Conservation (phyloP, 1,140 invertebrate genomes). For the Drosophila bifasciata region DNA sequence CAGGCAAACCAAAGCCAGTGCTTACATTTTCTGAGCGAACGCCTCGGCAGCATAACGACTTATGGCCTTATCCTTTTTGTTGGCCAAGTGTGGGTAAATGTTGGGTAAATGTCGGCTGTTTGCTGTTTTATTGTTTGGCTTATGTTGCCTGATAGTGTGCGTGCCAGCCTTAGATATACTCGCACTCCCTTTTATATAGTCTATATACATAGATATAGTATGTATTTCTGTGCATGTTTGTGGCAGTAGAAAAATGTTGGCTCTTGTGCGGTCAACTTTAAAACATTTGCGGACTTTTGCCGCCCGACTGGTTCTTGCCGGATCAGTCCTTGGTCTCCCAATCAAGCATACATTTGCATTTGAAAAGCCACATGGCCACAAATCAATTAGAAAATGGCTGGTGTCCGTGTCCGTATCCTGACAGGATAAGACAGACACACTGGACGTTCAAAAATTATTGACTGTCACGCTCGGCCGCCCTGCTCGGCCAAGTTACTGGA, state of each 20-base stretch:
- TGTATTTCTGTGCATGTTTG: neutral
- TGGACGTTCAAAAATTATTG: slow-evolving; percentile 45
- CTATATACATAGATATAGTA: no score
- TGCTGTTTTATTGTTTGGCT: slow-evolving; percentile 45
- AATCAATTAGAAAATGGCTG: slow-evolving; percentile 68
- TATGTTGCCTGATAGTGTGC: slow-evolving; percentile 47
- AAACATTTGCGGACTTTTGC: slow-evolving; percentile 31
- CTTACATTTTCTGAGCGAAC: slow-evolving; percentile 59
- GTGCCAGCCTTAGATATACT: slow-evolving; percentile 13
- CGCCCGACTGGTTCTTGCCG: neutral
- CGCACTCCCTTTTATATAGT: no score
- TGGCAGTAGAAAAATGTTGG: slow-evolving; percentile 41
- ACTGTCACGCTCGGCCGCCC: slow-evolving; percentile 29
- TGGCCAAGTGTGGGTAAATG: slow-evolving; percentile 46
- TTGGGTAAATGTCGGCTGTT: slow-evolving; percentile 20
- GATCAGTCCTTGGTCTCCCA: slow-evolving; percentile 15
- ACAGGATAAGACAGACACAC: slow-evolving; percentile 18
- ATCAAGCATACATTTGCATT: slow-evolving; percentile 56
- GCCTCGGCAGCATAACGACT: slow-evolving; percentile 61
- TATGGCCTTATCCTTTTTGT: slow-evolving; percentile 67
- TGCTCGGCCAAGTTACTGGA: slow-evolving; percentile 11
- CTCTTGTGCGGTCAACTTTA: slow-evolving; percentile 46
- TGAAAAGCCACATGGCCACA: slow-evolving; percentile 56
- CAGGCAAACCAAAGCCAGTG: slow-evolving; percentile 28
- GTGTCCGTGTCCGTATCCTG: slow-evolving; percentile 3